A percentile compares a stretch with the other conserved stretches of the same genome.
Conservation (phyloP, 2,113 vertebrate genomes). For the Cavia porcellus region DNA sequence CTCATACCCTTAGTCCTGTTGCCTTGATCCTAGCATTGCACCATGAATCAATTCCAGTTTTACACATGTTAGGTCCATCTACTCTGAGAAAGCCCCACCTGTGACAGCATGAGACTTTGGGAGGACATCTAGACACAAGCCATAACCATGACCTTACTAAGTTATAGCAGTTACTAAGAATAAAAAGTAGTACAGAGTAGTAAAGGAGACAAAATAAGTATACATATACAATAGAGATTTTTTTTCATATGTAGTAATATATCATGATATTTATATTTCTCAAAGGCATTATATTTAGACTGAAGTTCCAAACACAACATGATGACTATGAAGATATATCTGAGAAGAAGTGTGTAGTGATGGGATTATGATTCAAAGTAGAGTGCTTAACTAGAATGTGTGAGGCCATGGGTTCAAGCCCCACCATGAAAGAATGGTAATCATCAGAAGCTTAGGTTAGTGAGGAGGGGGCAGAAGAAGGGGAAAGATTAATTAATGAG, state of each 20-base stretch:
- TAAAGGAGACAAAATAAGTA: conserved; percentile 15
- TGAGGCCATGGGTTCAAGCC: neutral
- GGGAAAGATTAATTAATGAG: neutral
- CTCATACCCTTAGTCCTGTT: neutral
- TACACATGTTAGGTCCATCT: neutral
- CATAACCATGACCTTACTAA: neutral
- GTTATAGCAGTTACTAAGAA: neutral
- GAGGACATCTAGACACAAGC: neutral
- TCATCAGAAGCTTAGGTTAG: neutral
- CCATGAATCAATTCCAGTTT: neutral
- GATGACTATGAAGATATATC: neutral
- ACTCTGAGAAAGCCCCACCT: neutral
- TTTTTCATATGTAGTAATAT: neutral
- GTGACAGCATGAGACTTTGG: neutral
- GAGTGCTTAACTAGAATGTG: neutral
- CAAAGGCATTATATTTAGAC: neutral
- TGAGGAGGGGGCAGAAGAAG: neutral
- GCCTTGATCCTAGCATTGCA: neutral
- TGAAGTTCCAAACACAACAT: neutral
- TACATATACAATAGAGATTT: neutral
- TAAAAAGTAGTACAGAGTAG: neutral
- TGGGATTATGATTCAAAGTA: neutral
- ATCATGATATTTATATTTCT: neutral
- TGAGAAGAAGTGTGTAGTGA: neutral
- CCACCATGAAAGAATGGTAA: neutral